Evolutionary conservation across 2,797 vertebrate genomes (phyloP).

Genomic region (Staurois parvus): DNA sequence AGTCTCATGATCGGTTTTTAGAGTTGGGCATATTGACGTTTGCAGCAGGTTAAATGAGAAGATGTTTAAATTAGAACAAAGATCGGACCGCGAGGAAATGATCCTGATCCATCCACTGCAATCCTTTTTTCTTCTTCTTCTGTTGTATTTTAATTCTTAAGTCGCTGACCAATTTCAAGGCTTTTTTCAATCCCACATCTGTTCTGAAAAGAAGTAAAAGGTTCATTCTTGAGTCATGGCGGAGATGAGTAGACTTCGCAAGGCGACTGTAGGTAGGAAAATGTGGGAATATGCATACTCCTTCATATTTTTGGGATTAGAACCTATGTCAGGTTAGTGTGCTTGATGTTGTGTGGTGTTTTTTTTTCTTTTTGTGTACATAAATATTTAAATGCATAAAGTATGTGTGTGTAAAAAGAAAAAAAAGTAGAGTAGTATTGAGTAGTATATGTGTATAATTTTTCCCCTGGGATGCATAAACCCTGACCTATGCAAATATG

Average conservation of each 20-base stretch:
- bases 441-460: too few species aligned
- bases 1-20: not conserved
- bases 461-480: too few species aligned
- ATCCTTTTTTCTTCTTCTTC: conserved; percentile 6
- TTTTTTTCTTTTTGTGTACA: not conserved
- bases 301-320: not conserved
- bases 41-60: not conserved
- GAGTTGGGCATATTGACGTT: not conserved
- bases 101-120: conserved; percentile 13
- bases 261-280: conserved; percentile 40
- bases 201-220: not conserved
- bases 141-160: conserved; percentile 39
- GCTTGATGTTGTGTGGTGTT: not conserved
- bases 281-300: not conserved
- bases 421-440: too few species aligned
- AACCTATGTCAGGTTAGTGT: not conserved
- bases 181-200: not conserved
- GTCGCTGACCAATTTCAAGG: conserved; percentile 32
- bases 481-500: too few species aligned
- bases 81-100: conserved; percentile 16
- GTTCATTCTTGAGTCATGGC: conserved; percentile 5
- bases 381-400: not conserved
- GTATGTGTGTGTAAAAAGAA: not conserved
- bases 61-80: conserved; percentile 17
- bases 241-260: not conserved